A percentile compares a stretch with the other conserved stretches of the same genome.
Conservation (phyloP, 2,888 invertebrate genomes). For the Drosophila birchii region DNA sequence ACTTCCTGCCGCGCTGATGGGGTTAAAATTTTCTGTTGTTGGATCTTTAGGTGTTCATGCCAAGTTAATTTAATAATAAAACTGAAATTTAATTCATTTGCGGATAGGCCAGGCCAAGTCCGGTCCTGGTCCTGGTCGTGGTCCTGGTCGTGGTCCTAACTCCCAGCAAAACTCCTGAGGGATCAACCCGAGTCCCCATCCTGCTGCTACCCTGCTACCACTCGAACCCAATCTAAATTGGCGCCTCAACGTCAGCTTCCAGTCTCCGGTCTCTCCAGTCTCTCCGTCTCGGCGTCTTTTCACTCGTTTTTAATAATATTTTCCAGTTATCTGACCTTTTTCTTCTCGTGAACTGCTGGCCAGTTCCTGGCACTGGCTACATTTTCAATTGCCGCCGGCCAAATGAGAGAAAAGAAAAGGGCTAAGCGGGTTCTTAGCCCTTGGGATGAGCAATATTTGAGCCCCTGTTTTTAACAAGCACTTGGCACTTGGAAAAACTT, state of each 20-base stretch:
- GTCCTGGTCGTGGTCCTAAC: conserved; percentile 29
- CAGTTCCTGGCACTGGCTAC: conserved; percentile 34
- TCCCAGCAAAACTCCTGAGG: conserved; percentile 63
- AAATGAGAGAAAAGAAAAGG: conserved; percentile 28
- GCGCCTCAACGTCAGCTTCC: conserved; percentile 44
- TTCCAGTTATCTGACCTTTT: conserved; percentile 82
- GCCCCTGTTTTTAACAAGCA: not conserved
- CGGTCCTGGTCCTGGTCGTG: conserved; percentile 28
- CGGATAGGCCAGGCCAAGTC: conserved; percentile 71
- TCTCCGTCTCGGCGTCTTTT: conserved; percentile 42
- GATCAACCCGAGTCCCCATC: conserved; percentile 53
- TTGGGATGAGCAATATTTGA: not conserved
- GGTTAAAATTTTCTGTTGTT: conserved; percentile 58
- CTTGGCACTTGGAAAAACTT: conserved; percentile 10
- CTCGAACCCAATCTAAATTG: conserved; percentile 51
- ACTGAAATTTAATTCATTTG: conserved; percentile 83
- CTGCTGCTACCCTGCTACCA: too few relatives aligned
- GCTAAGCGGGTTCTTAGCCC: not conserved
- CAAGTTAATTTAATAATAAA: conserved; percentile 83
- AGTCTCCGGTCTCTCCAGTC: not conserved
- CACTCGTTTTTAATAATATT: conserved; percentile 77
- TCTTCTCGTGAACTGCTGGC: conserved; percentile 53
- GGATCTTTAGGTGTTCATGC: conserved; percentile 83
- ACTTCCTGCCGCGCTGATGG: conserved; percentile 41
- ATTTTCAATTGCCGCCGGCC: conserved; percentile 43